Base-by-base conservation (phyloP, 2,888 invertebrate genomes). In the Lasius fuliginosus region DNA sequence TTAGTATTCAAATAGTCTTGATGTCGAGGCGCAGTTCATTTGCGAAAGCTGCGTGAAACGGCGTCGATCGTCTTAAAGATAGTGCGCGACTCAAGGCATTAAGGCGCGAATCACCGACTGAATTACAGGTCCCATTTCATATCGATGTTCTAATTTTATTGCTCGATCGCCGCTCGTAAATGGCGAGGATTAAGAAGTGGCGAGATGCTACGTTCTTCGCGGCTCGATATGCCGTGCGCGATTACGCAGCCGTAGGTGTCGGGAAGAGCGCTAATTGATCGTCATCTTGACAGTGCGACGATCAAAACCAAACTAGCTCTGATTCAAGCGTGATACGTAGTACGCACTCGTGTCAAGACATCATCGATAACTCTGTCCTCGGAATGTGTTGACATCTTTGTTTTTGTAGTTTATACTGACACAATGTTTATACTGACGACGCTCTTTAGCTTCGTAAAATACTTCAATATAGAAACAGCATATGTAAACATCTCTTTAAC, bases 1-100 rank as follows among this genome's bases (percentile, higher is more conserved):
- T 68, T 71, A 71, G 11, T 58, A 77, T 33, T 33, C 42, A 69
- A 53, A 69, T 53, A 33, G 12, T 71, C 60, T 60, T 4, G 27
- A 60, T 49, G 27, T 27, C 11, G 42, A 60, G 12, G 4, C n/a
- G n/a, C 58, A 68, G 58, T 82, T 85, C 65, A 86, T 90, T 87
- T 83, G 86, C 82, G 64, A 85, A 83, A 62, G 74, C 73, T 69
- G 76, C 62, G 58, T 49, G 71, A 64, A 89, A 87, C 82, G 73
- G 83, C 87, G 71, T 71, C 69, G 89, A 90, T 85, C 82, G 86
- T 76, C 76, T 89, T 81, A 81, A 60, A 87, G 86, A 88, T 87
- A 87, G 74, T 49, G 56, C 33, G 64, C 49, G 53, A 67, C 40
- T 77, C 36, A 67, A 77, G 27, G 64, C 64, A 53, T 65, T 82